Evolutionary conservation across 2,888 invertebrate species (phyloP).

Genomic region (Gasteruption jaculator): DNA sequence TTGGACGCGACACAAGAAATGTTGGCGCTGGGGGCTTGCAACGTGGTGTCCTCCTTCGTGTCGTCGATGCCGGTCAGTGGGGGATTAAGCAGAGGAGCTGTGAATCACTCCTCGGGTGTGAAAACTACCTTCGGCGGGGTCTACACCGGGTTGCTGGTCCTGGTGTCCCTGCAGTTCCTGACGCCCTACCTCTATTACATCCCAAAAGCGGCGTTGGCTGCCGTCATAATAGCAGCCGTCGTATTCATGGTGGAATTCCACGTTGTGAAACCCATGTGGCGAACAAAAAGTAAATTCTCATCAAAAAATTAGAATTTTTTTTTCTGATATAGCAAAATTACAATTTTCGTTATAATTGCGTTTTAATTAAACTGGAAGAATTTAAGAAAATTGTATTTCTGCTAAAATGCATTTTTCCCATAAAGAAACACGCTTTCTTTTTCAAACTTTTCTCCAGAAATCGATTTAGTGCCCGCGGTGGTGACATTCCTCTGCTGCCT

Average conservation of each 20-base stretch:
- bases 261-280: conserved; percentile 63
- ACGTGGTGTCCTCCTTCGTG: conserved; percentile 65
- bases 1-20: conserved; percentile 71
- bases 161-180: conserved; percentile 58
- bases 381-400: too few relatives aligned
- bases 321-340: not conserved
- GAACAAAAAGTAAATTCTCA: conserved; percentile 58
- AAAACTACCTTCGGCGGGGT: conserved; percentile 65
- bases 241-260: conserved; percentile 66
- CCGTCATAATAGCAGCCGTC: conserved; percentile 70
- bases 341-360: not conserved
- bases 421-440: not conserved
- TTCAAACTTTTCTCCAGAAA: conserved; percentile 53
- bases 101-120: conserved; percentile 69
- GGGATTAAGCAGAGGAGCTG: conserved; percentile 62
- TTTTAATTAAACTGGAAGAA: not conserved
- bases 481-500: conserved; percentile 65
- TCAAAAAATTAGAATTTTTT: not conserved
- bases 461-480: conserved; percentile 63
- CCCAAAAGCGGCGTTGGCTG: conserved; percentile 64
- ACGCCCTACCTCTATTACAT: conserved; percentile 65
- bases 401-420: not conserved
- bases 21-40: conserved; percentile 63
- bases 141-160: conserved; percentile 58
- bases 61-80: conserved; percentile 66